Base-by-base conservation (phyloP, 2,797 vertebrate species). In the Hemibagrus guttatus region DNA sequence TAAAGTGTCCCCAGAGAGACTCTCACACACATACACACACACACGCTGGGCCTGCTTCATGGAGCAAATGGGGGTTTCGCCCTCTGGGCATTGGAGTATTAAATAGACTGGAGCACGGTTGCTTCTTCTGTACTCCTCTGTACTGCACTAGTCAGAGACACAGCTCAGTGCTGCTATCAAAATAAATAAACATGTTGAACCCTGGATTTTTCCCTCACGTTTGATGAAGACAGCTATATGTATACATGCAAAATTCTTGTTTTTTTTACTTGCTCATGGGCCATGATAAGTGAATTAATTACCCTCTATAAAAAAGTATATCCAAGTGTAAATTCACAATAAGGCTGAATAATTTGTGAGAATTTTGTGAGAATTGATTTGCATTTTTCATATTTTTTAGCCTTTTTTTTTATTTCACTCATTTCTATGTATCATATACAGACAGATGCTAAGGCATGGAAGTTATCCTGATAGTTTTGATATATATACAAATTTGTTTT, bases 1-100 rank as follows among this genome's bases (percentile, higher is more conserved):
- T 95, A 95, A 96, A 94, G 95, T 93, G 94, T 93, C 96, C 95
- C 95, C 90, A 88, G 87, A 86, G 95, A 96, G 94, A 94, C 93
- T 91, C 71, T 46, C 85, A 93, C n/a, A 42, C 83, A 69, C 81
- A 69, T 8, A 26, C 69, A 21, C 69, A 42, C 39, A 46, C 69
- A 78, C 75, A 79, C 17, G 92, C 95, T 94, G 93, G 94, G 93
- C 94, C 93, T 92, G 93, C 91, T 93, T 94, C 85, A 91, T 94
- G 95, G 94, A 96, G 94, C 86, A 95, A 95, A 96, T 87, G 84
- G 87, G 81, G 83, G 75, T 82, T 88, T 68, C 63, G 28, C 61
- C 84, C 80, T 88, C 78, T 80, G 66, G 86, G 87, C 35, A 13
- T 72, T 76, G 21, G 46, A 85, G 59, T 83, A 88, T 89, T 76